Evolutionary conservation across 2,797 vertebrate species (phyloP), one percentile per base, ranked within the genome.

Genomic region (Gallinago stenura): DNA sequence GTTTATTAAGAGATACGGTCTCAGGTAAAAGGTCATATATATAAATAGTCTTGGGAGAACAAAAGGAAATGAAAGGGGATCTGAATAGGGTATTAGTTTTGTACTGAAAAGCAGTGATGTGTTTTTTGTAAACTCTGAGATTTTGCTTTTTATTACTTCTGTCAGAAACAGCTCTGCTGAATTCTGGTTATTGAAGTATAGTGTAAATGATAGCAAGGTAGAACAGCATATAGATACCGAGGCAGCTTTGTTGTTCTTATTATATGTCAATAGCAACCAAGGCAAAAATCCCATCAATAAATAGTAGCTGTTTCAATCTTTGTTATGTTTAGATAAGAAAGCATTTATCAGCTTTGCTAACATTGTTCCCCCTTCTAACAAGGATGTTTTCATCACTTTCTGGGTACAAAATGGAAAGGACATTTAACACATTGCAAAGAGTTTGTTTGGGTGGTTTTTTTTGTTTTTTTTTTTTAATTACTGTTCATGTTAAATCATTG

Each of bases 1-100:
- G 61, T 96, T 96, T 87, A 83, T 78, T 79, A 77, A 91, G 87
- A 72, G 81, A 60, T 72, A 72, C 0, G 1, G 46, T 95, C 94
- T 90, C 81, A 75, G 70, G 88, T 97, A 81, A 76, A 91, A 97
- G 93, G 90, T 96, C 66, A 68, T 57, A 35, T 73, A 57, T 84
- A 93, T 53, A 94, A 92, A 92, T 91, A 95, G 75, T 66, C 70
- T 75, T 71, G 33, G 31, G 68, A 82, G 72, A 85, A 90, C 87
- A 87, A 93, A 96, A 92, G 75, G 83, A 95, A 95, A 93, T 88
- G 30, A 73, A 87, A 78, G 43, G 57, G 73, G 69, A 93, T 22
- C 58, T 58, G 58, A 68, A 58, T 21, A 61, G 54, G 18, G 30
- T 89, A 54, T 92, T 94, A 64, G 58, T 56, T 92, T 66, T 31